Conservation (phyloP, 2,888 invertebrate genomes). For the Drosophila prostipennis region DNA sequence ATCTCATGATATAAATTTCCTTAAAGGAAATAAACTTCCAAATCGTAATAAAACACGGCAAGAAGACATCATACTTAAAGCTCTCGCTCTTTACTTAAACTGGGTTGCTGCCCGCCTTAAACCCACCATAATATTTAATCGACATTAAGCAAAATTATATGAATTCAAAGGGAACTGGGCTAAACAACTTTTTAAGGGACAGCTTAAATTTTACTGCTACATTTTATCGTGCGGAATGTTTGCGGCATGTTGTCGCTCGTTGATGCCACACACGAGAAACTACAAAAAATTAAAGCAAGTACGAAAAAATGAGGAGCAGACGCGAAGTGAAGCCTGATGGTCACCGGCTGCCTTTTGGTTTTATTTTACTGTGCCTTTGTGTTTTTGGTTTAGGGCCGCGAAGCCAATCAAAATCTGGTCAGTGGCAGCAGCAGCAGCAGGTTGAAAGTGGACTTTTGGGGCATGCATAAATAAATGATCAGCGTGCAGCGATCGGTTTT, state of each 20-base stretch:
- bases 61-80: conserved; percentile 11
- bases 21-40: neutral
- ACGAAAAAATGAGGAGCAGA: conserved; percentile 24
- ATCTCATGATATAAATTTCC: too few species aligned
- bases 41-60: conserved; percentile 16
- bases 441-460: conserved; percentile 49
- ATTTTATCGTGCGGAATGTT: conserved; percentile 55
- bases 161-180: conserved; percentile 18
- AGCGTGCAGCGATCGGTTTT: conserved; percentile 64
- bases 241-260: conserved; percentile 45
- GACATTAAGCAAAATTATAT: conserved; percentile 43
- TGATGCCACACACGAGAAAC: conserved; percentile 62
- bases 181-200: conserved; percentile 21
- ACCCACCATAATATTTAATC: conserved; percentile 25
- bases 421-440: conserved; percentile 55
- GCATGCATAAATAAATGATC: conserved; percentile 64
- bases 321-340: conserved; percentile 58
- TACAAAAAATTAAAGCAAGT: conserved; percentile 26
- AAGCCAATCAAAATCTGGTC: conserved; percentile 81
- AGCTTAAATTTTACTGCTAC: conserved; percentile 47
- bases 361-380: conserved; percentile 34
- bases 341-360: conserved; percentile 53
- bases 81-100: neutral
- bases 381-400: conserved; percentile 61
- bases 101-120: neutral